Evolutionary conservation across 2,797 vertebrate species (phyloP), one percentile per base, ranked within the genome.

Genomic region (Acanthopagrus latus): DNA sequence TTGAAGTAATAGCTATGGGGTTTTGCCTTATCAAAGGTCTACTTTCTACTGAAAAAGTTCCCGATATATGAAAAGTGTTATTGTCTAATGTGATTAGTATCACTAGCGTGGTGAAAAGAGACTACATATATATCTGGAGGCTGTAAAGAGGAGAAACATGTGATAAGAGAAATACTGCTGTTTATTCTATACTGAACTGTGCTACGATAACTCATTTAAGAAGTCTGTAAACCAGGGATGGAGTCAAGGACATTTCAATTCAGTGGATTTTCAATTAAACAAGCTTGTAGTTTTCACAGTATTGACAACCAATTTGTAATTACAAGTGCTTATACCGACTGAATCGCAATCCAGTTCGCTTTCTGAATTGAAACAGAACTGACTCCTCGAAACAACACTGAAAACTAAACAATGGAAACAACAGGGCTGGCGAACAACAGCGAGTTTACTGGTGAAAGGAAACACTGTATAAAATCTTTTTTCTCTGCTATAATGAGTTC

Each of bases 401-500:
- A 55, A 66, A 78, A 68, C 25, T n/a, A 71, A 78, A 81, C 51
- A 38, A 71, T 2, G 73, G 67, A 78, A 74, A 81, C 78, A 73
- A 80, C 64, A 71, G 58, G 73, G 70, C 71, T 79, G 71, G 69
- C 12, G 52, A 78, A 82, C 71, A 48, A 64, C 66, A 74, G 79
- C 18, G 41, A 17, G 51, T 82, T 84, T 52, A 48, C 46, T 57
- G 64, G 58, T 84, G 75, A 84, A 89, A 70, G 77, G 68, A 91
- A 91, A 89, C 76, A 77, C 56, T 90, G 88, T 90, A 92, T 87
- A 89, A 78, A 76, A 66, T 52, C 4, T 83, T 66, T 69, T 68
- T 76, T 81, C 74, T 91, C 82, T 89, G 88, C 83, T 89, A 51
- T 84, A 81, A 79, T 74, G 78, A 90, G 88, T 88, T 85, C 52